Conservation (phyloP, 2,888 invertebrate species). For the Rambutsinella grinnellia region DNA sequence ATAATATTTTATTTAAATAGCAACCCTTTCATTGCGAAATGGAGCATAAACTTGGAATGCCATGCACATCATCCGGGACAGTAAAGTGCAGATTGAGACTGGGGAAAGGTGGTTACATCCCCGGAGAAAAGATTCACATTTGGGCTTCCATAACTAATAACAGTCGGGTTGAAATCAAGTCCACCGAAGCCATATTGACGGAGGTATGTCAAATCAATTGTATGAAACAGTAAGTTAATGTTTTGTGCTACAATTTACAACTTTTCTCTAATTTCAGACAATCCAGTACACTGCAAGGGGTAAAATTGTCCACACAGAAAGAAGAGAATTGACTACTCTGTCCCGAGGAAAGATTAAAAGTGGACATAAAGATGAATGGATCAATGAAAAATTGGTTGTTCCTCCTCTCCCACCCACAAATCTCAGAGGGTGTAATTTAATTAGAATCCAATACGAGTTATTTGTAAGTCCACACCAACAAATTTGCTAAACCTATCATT, state of each 20-base stretch:
- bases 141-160: conserved; percentile 87
- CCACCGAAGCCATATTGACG: conserved; percentile 87
- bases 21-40: conserved; percentile 92
- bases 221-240: too few relatives aligned
- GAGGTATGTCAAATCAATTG: too few relatives aligned
- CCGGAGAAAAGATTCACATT: conserved; percentile 90
- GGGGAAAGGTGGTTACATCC: conserved; percentile 94
- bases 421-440: conserved; percentile 92
- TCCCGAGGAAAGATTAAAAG: conserved; percentile 85
- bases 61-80: conserved; percentile 87
- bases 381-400: conserved; percentile 89
- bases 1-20: conserved; percentile 72
- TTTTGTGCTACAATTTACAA: too few relatives aligned
- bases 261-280: too few relatives aligned
- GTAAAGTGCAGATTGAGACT: conserved; percentile 88
- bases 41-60: conserved; percentile 88
- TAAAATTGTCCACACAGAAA: conserved; percentile 88
- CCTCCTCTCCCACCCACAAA: conserved; percentile 95
- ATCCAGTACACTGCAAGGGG: conserved; percentile 90
- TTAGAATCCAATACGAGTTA: conserved; percentile 92
- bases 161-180: conserved; percentile 86
- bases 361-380: conserved; percentile 87
- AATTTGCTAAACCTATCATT: neutral
- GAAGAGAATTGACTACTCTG: conserved; percentile 84
- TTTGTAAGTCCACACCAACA: conserved; percentile 78